phyloP scores from a whole-genome alignment of 2,797 vertebrate species.

The Pyrocephalus nanus region DNA sequence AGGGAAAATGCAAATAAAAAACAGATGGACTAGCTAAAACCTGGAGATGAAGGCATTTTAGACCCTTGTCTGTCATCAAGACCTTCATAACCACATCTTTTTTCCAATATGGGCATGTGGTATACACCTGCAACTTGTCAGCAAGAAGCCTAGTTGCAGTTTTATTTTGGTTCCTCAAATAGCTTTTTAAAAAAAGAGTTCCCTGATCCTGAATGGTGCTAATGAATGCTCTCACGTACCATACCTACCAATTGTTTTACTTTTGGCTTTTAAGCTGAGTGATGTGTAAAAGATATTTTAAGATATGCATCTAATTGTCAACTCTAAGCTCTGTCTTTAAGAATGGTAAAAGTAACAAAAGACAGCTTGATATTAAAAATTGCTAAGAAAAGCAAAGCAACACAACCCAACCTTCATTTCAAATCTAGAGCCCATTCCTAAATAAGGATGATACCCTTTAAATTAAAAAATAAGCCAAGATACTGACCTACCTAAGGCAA shows the following conservation, averaged over 20 bases:
- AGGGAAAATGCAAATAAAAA: constrained; percentile 38
- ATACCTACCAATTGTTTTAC: background rate
- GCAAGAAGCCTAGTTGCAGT: constrained; percentile 21
- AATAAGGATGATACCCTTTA: background rate
- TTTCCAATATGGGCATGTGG: constrained; percentile 52
- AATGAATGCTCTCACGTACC: background rate
- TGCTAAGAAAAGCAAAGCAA: background rate
- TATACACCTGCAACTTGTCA: constrained; percentile 64
- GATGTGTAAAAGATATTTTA: background rate
- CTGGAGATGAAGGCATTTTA: constrained; percentile 50
- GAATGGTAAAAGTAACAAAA: background rate
- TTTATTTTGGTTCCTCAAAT: constrained; percentile 34
- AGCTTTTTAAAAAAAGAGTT: background rate
- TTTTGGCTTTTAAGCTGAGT: background rate
- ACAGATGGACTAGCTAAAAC: constrained; percentile 25
- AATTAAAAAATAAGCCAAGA: background rate
- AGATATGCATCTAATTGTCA: background rate
- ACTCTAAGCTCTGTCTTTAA: background rate
- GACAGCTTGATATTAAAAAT: background rate
- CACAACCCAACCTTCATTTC: background rate
- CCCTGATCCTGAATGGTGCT: background rate
- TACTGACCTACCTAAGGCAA: background rate
- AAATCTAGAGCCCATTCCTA: background rate
- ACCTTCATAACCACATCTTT: background rate
- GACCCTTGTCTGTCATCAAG: constrained; percentile 66